Evolutionary conservation across 92 coral and sea anemone genomes (phyloP), one percentile per base, ranked within the genome.

Genomic region (Desmophyllum pertusum): DNA sequence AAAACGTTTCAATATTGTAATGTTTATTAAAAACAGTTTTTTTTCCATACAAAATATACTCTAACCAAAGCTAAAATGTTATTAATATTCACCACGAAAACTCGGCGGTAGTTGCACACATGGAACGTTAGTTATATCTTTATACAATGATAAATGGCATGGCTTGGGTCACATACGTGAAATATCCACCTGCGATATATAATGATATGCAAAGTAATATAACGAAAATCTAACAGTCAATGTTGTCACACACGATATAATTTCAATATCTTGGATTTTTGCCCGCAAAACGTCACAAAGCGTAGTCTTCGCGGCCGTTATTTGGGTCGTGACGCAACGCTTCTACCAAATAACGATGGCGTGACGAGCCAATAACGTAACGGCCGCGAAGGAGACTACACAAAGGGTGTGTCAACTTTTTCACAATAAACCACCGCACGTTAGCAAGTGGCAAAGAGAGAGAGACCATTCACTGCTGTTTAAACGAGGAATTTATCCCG

Each of bases 21-120:
- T 72, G 69, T 82, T 82, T 71, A 71, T 82, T 81, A 70, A 27
- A 82, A 82, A 82, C 78, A 71, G 38, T 81, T 38, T 48, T 41
- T 79, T 79, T 51, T 52, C 35, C 61, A 71, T 71, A 82, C 86
- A 82, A 82, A 82, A 82, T 71, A 82, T 82, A 82, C 84, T 82
- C 79, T 82, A 82, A 55, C 77, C 70, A 82, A n/a, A n/a, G 57
- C 79, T 82, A 82, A 82, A 71, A 42, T 45, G 50, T 29, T 40
- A 74, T n/a, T n/a, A n/a, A n/a, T 70, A 36, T 40, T 37, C 14
- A n/a, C 68, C 48, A 70, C 2, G 62, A 48, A 67, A 69, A 33
- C 48, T 37, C 33, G 40, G 45, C 50, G 17, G 45, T 48, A 35
- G 10, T 39, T 37, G n/a, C 76, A 66, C 65, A 50, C 84, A 65